Evolutionary conservation across 2,797 vertebrate species (phyloP).

Genomic region (Phoxinus dragarum): DNA sequence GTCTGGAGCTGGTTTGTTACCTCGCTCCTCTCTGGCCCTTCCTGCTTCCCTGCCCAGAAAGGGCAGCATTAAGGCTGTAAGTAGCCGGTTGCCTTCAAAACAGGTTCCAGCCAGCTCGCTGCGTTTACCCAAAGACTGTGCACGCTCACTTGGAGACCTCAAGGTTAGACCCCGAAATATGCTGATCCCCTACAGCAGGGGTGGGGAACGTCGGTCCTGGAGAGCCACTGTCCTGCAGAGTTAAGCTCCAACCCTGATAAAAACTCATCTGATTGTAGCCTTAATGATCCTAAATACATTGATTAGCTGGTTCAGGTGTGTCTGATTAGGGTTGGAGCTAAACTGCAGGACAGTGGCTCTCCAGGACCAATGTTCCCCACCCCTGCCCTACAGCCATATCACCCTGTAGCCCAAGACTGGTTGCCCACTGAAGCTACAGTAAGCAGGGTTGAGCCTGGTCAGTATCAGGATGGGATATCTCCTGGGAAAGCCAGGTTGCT

Average conservation of each 20-base stretch:
- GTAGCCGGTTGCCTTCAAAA: conserved; percentile 77
- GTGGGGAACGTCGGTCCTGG: no score
- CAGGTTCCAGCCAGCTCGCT: conserved; percentile 70
- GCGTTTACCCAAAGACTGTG: conserved; percentile 84
- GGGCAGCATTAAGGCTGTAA: conserved; percentile 79
- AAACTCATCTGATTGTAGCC: no score
- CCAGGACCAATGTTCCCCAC: no score
- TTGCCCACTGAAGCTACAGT: background rate
- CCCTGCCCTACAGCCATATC: background rate
- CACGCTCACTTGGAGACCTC: conserved; percentile 93
- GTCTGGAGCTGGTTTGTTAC: conserved; percentile 83
- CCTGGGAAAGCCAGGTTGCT: background rate
- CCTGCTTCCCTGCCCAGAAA: conserved; percentile 79
- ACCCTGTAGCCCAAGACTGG: background rate
- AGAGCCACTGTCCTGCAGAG: no score
- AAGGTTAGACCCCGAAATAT: conserved; percentile 74
- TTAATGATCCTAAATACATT: no score
- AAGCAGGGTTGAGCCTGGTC: background rate
- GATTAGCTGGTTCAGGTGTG: no score
- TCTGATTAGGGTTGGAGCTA: no score
- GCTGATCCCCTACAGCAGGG: background rate
- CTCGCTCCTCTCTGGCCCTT: conserved; percentile 74
- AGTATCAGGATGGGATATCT: background rate
- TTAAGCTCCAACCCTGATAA: no score
- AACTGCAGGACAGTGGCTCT: no score